Evolutionary conservation across 1,140 invertebrate species (phyloP).

Genomic region (Chironomus striatipennis): DNA sequence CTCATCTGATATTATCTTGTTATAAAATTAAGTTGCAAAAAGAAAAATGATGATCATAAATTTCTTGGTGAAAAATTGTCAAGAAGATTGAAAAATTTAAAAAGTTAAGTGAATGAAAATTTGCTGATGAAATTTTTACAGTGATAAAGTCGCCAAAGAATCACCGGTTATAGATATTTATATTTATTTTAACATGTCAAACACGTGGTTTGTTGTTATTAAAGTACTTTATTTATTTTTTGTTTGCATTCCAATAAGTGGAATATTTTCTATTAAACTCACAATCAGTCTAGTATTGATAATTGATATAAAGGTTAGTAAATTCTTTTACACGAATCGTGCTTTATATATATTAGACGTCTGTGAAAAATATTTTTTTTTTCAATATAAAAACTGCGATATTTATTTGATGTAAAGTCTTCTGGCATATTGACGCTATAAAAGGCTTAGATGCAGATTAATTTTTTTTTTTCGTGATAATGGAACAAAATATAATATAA

Average conservation of each 20-base stretch:
- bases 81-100: neutral
- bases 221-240: conserved; percentile 3
- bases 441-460: too few species aligned
- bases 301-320: neutral
- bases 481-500: too few species aligned
- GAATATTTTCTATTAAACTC: neutral
- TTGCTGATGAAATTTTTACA: neutral
- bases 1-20: neutral
- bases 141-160: neutral
- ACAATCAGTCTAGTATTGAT: neutral
- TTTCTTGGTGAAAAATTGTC: neutral
- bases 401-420: too few species aligned
- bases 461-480: too few species aligned
- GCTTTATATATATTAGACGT: too few species aligned
- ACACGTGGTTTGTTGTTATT: neutral
- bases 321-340: too few species aligned
- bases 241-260: neutral
- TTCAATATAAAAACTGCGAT: too few species aligned
- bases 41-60: neutral
- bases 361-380: too few species aligned
- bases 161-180: neutral
- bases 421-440: too few species aligned
- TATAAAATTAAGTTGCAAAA: neutral
- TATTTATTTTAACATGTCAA: neutral
- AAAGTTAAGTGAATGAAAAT: too few species aligned